These are phyloP conservation scores for Zaprionus lineosus DNA, from an alignment of 2,888 invertebrate species.

Conservation along the genomic window DNA sequence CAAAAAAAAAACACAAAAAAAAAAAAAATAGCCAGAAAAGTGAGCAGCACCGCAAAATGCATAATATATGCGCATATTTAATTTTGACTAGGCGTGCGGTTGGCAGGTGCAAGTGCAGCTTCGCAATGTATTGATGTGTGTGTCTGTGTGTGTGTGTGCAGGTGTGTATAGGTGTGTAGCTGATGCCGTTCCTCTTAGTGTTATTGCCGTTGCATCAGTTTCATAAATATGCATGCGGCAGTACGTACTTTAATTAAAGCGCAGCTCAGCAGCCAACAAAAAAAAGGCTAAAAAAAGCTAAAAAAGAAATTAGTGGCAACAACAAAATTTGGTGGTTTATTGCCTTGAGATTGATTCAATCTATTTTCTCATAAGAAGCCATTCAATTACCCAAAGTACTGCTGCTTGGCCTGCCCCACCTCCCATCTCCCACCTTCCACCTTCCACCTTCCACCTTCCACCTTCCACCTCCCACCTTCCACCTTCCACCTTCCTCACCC, in stretches of 20 bases:
- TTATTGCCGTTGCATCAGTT: slow-evolving; percentile 50
- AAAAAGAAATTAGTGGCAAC: slow-evolving; percentile 13
- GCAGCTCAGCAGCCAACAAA: slow-evolving; percentile 45
- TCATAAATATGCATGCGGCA: slow-evolving; percentile 77
- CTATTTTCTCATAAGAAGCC: slow-evolving; percentile 31
- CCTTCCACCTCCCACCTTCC: too few relatives aligned
- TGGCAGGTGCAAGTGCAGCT: slow-evolving; percentile 41
- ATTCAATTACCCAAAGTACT: slow-evolving; percentile 70
- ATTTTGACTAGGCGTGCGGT: slow-evolving; percentile 74
- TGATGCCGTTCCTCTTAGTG: slow-evolving; percentile 15
- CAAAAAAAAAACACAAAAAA: slow-evolving; percentile 17
- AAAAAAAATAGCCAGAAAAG: slow-evolving; percentile 47
- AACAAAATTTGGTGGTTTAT: slow-evolving; percentile 25
- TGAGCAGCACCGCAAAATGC: slow-evolving; percentile 70
- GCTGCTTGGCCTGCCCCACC: too few relatives aligned
- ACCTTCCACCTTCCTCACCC: too few relatives aligned
- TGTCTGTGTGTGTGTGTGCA: slow-evolving; percentile 3
- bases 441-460: too few relatives aligned
- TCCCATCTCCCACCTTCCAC: too few relatives aligned
- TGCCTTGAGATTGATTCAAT: slow-evolving; percentile 69
- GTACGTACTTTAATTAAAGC: slow-evolving; percentile 74
- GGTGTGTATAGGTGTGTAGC: slow-evolving; percentile 17
- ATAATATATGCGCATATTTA: slow-evolving; percentile 77
- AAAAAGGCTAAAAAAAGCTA: slow-evolving; percentile 9
- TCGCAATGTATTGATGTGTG: slow-evolving; percentile 17